phyloP scores from a whole-genome alignment of 2,113 vertebrate genomes.

The Salvelinus fontinalis region DNA sequence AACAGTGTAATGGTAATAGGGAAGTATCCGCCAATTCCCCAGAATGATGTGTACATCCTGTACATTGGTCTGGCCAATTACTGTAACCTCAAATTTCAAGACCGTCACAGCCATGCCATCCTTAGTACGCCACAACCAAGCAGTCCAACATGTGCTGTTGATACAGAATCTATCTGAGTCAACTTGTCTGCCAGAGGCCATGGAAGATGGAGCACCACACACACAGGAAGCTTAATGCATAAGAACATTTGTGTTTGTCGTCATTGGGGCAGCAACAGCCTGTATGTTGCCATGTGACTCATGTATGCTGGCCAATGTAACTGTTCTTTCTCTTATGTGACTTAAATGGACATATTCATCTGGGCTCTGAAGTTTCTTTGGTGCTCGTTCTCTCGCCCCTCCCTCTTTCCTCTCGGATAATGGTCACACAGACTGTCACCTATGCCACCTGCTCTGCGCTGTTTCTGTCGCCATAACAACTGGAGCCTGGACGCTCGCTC shows the following conservation, averaged over 20 bases:
- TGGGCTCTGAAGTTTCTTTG: background rate
- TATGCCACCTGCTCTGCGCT: conserved; percentile 33
- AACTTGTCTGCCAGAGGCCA: too few species aligned
- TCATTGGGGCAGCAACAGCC: conserved; percentile 1
- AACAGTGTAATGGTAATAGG: too few species aligned
- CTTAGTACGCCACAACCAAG: too few species aligned
- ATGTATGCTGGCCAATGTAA: background rate
- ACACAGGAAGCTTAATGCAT: background rate
- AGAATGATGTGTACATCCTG: too few species aligned
- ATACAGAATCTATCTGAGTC: too few species aligned
- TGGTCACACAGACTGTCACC: conserved; percentile 14
- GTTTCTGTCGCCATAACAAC: conserved; percentile 53
- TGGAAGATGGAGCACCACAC: background rate
- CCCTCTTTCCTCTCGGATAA: conserved; percentile 9
- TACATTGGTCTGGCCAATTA: too few species aligned
- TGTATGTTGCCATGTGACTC: background rate
- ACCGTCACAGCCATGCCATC: too few species aligned
- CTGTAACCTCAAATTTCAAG: too few species aligned
- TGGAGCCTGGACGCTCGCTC: conserved; percentile 40
- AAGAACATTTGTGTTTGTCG: background rate
- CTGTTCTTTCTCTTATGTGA: background rate
- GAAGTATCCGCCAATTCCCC: too few species aligned
- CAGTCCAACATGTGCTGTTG: too few species aligned
- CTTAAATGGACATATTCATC: background rate
- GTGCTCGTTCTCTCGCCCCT: background rate